Conservation (phyloP, 2,888 invertebrate species). For the Lasioglossum morio region DNA sequence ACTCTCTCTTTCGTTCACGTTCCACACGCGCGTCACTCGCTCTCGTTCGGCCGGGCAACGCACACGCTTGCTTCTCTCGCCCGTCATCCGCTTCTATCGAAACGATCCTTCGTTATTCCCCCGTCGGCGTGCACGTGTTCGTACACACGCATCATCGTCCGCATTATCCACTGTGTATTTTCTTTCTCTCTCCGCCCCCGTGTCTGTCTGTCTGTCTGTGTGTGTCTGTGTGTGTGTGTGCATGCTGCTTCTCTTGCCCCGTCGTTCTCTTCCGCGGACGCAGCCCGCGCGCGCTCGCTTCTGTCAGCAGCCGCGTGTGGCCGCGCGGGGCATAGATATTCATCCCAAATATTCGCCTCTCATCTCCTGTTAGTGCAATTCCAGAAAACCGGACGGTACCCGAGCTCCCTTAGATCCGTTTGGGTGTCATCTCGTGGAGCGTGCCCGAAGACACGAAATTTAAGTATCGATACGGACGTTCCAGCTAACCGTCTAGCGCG, state of each 20-base stretch:
- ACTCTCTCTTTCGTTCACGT: slow-evolving; percentile 73
- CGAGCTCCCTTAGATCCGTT: neutral
- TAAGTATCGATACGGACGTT: slow-evolving; percentile 51
- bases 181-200: slow-evolving; percentile 21
- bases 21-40: slow-evolving; percentile 57
- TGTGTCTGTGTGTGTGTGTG: neutral
- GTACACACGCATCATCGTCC: slow-evolving; percentile 26
- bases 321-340: neutral
- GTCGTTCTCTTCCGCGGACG: neutral
- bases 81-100: slow-evolving; percentile 43
- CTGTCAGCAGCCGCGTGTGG: neutral
- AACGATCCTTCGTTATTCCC: slow-evolving; percentile 40
- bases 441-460: slow-evolving; percentile 56
- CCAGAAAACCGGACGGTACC: neutral
- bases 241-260: neutral
- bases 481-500: neutral
- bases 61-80: slow-evolving; percentile 43
- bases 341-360: slow-evolving; percentile 23
- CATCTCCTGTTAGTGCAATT: slow-evolving; percentile 17
- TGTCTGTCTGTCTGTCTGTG: no score
- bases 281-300: neutral
- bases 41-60: slow-evolving; percentile 37
- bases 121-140: slow-evolving; percentile 44
- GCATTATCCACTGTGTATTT: slow-evolving; percentile 13
- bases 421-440: neutral